Evolutionary conservation across 2,113 vertebrate species (phyloP).

Genomic region (Corynorhinus townsendii): DNA sequence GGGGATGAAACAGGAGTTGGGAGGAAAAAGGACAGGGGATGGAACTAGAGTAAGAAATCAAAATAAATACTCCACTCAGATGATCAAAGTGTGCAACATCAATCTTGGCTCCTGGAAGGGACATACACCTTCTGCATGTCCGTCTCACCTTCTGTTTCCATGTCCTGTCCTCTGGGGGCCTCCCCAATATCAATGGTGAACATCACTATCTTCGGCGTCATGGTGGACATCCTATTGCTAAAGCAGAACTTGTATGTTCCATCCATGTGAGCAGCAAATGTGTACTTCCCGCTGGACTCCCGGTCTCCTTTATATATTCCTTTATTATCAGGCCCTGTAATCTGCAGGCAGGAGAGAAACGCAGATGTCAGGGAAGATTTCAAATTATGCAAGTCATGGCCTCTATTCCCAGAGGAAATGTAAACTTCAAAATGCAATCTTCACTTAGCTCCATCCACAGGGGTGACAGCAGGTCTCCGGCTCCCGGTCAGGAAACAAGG

Average conservation of each 20-base stretch:
- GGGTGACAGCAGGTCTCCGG: neutral
- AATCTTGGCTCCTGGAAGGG: neutral
- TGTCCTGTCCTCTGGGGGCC: slow-evolving; percentile 95
- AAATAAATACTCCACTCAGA: neutral
- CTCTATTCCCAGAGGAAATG: too few species aligned
- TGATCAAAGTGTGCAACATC: neutral
- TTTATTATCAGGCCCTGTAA: slow-evolving; percentile 97
- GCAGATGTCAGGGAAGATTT: neutral
- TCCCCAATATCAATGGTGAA: slow-evolving; percentile 99
- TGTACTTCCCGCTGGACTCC: slow-evolving; percentile 99
- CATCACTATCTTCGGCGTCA: slow-evolving; percentile 99
- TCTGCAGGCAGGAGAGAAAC: slow-evolving; percentile 79
- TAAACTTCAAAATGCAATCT: neutral
- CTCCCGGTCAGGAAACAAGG: neutral
- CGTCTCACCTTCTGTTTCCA: slow-evolving; percentile 96
- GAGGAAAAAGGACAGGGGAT: neutral
- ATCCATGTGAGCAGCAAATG: slow-evolving; percentile 98
- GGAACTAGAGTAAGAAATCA: neutral
- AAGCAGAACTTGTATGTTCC: slow-evolving; percentile 99
- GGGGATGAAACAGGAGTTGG: neutral
- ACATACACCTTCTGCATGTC: neutral
- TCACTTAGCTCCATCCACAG: neutral
- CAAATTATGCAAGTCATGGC: neutral
- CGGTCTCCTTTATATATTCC: slow-evolving; percentile 97
- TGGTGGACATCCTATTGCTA: slow-evolving; percentile 99